A percentile compares a stretch with the other conserved stretches of the same genome.
Conservation (phyloP, 1,140 invertebrate genomes). For the Habropoda laboriosa region DNA sequence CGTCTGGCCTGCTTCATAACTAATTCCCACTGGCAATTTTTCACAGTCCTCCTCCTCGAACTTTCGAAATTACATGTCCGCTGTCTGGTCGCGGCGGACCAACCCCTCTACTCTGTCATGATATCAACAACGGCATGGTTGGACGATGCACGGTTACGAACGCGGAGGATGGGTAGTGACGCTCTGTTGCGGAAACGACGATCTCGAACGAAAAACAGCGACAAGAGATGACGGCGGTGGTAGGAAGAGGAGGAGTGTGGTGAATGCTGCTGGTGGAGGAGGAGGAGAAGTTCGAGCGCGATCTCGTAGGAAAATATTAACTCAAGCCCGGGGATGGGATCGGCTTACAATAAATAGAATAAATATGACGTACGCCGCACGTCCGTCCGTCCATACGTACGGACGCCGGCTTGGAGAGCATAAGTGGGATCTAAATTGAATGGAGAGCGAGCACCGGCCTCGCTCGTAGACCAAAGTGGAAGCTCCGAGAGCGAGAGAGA, state of each 20-base stretch:
- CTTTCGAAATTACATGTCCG: slow-evolving; percentile 48
- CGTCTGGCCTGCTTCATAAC: slow-evolving; percentile 32
- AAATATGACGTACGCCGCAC: slow-evolving; percentile 64
- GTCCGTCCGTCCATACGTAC: slow-evolving; percentile 12
- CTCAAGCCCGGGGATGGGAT: slow-evolving; percentile 60
- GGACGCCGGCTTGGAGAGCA: slow-evolving; percentile 38
- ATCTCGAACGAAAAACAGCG: slow-evolving; percentile 45
- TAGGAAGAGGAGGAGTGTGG: neutral
- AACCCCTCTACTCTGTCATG: slow-evolving; percentile 6
- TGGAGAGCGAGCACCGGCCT: slow-evolving; percentile 63
- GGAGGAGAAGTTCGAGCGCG: slow-evolving; percentile 10
- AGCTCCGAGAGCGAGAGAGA: slow-evolving; percentile 19
- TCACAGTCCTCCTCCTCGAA: slow-evolving; percentile 49
- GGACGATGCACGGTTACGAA: neutral
- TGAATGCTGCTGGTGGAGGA: no score
- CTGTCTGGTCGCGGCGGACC: slow-evolving; percentile 40
- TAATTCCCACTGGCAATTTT: slow-evolving; percentile 47
- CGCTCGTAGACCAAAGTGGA: slow-evolving; percentile 53
- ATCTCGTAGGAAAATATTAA: slow-evolving; percentile 70
- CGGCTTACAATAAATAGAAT: slow-evolving; percentile 72
- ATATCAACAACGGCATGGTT: slow-evolving; percentile 4
- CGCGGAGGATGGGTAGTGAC: slow-evolving; percentile 1
- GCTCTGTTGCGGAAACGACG: slow-evolving; percentile 37
- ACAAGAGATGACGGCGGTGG: neutral
- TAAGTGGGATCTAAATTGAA: slow-evolving; percentile 73